Conservation (phyloP, 2,888 invertebrate genomes). For the Hofmannophila pseudospretella region DNA sequence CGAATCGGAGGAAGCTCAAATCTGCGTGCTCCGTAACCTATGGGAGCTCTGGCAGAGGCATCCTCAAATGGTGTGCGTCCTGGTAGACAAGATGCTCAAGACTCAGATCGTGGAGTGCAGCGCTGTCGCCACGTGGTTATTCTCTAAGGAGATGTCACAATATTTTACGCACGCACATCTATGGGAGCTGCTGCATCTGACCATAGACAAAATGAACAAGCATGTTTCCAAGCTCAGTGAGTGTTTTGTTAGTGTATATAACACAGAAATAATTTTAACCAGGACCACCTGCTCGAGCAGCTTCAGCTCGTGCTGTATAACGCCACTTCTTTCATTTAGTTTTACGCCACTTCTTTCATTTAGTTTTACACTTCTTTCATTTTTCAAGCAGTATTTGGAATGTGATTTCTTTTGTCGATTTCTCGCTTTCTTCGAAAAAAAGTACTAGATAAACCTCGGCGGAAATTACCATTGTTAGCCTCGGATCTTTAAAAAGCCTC, state of each 20-base stretch:
- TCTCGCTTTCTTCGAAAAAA: too few relatives aligned
- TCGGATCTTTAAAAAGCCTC: too few relatives aligned
- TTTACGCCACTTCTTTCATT: too few relatives aligned
- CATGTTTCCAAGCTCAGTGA: slow-evolving; percentile 90
- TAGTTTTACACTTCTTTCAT: too few relatives aligned
- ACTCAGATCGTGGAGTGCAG: slow-evolving; percentile 98
- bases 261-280: too few relatives aligned
- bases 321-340: too few relatives aligned
- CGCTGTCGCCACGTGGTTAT: slow-evolving; percentile 98
- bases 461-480: too few relatives aligned
- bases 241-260: slow-evolving; percentile 37
- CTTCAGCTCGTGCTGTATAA: too few relatives aligned
- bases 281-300: too few relatives aligned
- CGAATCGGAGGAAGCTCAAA: slow-evolving; percentile 96
- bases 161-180: slow-evolving; percentile 96
- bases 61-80: slow-evolving; percentile 97
- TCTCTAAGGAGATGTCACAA: slow-evolving; percentile 91
- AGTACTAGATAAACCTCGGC: too few relatives aligned
- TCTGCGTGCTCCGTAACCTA: slow-evolving; percentile 93
- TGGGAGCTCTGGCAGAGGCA: slow-evolving; percentile 97
- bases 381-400: too few relatives aligned
- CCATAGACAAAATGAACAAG: slow-evolving; percentile 97
- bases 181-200: slow-evolving; percentile 97
- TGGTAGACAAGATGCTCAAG: slow-evolving; percentile 98
- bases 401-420: too few relatives aligned